Evolutionary conservation across 2,113 vertebrate genomes (phyloP), one percentile per base, ranked within the genome.

Genomic region (Puntigrus tetrazona): DNA sequence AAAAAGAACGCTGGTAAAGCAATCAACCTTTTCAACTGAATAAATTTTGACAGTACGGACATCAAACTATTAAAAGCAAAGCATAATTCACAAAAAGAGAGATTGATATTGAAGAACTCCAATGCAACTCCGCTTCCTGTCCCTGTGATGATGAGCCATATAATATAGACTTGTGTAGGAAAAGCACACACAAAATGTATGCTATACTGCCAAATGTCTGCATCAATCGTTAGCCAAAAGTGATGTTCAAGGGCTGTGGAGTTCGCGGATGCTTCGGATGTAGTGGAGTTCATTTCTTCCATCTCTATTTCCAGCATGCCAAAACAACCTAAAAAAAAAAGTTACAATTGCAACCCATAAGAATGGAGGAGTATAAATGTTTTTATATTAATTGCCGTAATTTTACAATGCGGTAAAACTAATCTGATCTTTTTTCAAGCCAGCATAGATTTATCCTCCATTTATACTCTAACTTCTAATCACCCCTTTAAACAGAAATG

Each of bases 51-150:
- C 7, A 16, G 16, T 27, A 77, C 4, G 1, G 20, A 3, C 4
- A 61, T 1, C 3, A 67, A 16, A 38, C n/a, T 67, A 45, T 10
- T 5, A 2, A 82, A 14, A 29, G 47, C 61, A 41, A 70, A 78
- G 16, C n/a, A 0, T 7, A 86, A 59, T 22, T 86, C 74, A 61
- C 73, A 70, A 43, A 86, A n/a, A 47, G 16, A 25, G 4, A 86
- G 79, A 77, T 82, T 82, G 18, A 86, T 31, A 14, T 27, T 82
- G 38, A 82, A 77, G 36, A 82, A 45, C 14, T 86, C 80, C 45
- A 9, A 41, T 41, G 38, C 38, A 25, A 78, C 22, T 72, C 47
- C 63, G 61, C 25, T 78, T n/a, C 63, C 27, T 78, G 6, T 27
- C 25, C 74, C 38, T n/a, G 22, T 70, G 25, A 57, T 41, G 7